Conservation (phyloP, 2,888 invertebrate species). For the Pseudanteris insignis region DNA sequence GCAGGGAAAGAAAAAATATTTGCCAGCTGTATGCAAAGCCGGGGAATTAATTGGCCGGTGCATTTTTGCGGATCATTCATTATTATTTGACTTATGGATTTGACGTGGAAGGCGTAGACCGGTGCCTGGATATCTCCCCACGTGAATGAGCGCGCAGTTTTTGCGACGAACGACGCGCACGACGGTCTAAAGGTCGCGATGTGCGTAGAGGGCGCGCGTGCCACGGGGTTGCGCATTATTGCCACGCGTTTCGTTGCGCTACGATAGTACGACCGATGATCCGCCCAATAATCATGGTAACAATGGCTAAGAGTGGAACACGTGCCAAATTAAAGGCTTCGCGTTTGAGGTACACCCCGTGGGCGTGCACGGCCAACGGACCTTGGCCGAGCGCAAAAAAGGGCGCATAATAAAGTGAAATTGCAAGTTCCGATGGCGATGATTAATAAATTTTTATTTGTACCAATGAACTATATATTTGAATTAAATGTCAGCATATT, state of each 20-base stretch:
- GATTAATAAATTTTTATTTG: too few relatives aligned
- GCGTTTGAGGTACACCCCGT: constrained; percentile 48
- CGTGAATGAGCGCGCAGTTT: constrained; percentile 29
- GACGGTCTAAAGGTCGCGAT: constrained; percentile 20
- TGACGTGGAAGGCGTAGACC: constrained; percentile 24
- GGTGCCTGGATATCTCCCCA: background rate
- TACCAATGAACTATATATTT: too few relatives aligned
- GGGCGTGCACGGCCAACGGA: constrained; percentile 48
- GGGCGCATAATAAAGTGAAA: constrained; percentile 51
- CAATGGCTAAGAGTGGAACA: constrained; percentile 60
- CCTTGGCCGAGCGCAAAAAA: constrained; percentile 39
- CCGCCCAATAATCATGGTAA: constrained; percentile 58
- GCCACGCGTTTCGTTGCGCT: constrained; percentile 30
- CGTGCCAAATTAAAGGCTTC: constrained; percentile 64
- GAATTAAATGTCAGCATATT: too few relatives aligned
- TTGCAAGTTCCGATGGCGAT: constrained; percentile 46
- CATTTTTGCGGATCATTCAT: constrained; percentile 34
- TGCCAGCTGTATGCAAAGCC: constrained; percentile 19
- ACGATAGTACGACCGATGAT: constrained; percentile 40
- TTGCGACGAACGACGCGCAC: constrained; percentile 1
- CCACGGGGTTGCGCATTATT: constrained; percentile 34
- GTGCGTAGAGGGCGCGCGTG: constrained; percentile 31
- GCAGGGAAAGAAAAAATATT: too few relatives aligned
- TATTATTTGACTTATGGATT: constrained; percentile 31
- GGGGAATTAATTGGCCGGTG: constrained; percentile 29